These are phyloP conservation scores for Pseudoatta argentina DNA, from an alignment of 1,140 invertebrate species.

Conservation along the genomic window DNA sequence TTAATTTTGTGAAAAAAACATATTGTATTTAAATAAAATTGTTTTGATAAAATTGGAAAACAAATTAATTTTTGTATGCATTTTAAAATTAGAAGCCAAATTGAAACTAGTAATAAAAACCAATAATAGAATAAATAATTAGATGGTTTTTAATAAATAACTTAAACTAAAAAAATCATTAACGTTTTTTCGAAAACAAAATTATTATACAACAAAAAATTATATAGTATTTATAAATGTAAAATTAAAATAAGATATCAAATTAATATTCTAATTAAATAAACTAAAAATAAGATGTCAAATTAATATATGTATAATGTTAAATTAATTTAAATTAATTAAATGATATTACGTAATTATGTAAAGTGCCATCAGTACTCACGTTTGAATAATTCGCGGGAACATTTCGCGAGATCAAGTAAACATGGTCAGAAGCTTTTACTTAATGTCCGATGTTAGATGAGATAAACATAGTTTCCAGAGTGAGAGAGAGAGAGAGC, in stretches of 20 bases:
- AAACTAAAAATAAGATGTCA: not conserved
- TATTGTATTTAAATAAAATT: slow-evolving; percentile 10
- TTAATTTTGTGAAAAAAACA: not conserved
- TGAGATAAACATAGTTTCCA: slow-evolving; percentile 1
- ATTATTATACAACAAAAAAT: not conserved
- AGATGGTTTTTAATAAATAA: not conserved
- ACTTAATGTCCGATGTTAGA: slow-evolving; percentile 23
- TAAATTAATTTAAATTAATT: not conserved
- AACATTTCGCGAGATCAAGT: slow-evolving; percentile 19
- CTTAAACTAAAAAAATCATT: not conserved
- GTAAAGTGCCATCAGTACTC: slow-evolving; percentile 22
- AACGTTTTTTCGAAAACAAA: not conserved
- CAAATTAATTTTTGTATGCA: not conserved
- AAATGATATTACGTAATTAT: not conserved
- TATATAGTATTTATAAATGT: not conserved
- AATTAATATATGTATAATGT: not conserved
- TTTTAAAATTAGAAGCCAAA: not conserved
- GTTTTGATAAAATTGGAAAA: not conserved
- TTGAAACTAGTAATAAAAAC: too few species aligned
- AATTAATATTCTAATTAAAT: not conserved
- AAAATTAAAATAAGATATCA: not conserved
- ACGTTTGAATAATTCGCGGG: slow-evolving; percentile 23
- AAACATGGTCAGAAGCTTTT: slow-evolving; percentile 21
- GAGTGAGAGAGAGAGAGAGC: not conserved
- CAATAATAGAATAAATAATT: not conserved